Base-by-base conservation (phyloP, 2,797 vertebrate genomes). In the Molossus alvarezi region DNA sequence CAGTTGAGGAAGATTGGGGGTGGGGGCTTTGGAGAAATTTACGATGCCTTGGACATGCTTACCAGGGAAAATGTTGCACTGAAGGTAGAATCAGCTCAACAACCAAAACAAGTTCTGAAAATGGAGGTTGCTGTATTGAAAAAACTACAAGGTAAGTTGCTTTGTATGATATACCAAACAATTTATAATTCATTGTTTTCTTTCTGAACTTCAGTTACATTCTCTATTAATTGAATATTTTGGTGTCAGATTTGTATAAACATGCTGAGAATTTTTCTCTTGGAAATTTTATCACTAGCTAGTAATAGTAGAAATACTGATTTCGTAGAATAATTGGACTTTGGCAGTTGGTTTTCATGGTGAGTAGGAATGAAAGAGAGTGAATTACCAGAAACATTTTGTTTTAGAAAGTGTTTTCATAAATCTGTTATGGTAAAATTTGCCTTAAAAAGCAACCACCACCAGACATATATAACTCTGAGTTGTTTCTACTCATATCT, bases 101-200 rank as follows among this genome's bases (percentile, higher is more conserved):
- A 99, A 97, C 99, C 99, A 94, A 99, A 99, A 98, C 99, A 99
- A 98, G 99, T 99, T 95, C 98, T 99, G 93, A 99, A 99, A 98
- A 99, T 99, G 99, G 99, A 99, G 98, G 99, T 99, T 83, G 99
- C 99, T 25, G 99, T 99, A 95, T 98, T 99, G 93, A 99, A 99
- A 98, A 99, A 99, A 98, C 98, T 99, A 73, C 99, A 99, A 99
- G 99, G 99, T 99, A 98, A 98, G 98, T 96, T 53, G 62, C 11
- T 95, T 93, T 58, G 27, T 86, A 65, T 75, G 33, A 29, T 93
- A 75, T 69, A 27, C 3, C 29, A 94, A 75, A 87, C 84, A 65
- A 25, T 92, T 84, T 33, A 69, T 94, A 62, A 92, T 73, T 93
- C 85, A 48, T 71, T 93, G 53, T 85, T 71, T 77, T 90, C 51